These are phyloP conservation scores for Athrips mouffetella DNA, from an alignment of 2,888 invertebrate species.

Conservation along the genomic window DNA sequence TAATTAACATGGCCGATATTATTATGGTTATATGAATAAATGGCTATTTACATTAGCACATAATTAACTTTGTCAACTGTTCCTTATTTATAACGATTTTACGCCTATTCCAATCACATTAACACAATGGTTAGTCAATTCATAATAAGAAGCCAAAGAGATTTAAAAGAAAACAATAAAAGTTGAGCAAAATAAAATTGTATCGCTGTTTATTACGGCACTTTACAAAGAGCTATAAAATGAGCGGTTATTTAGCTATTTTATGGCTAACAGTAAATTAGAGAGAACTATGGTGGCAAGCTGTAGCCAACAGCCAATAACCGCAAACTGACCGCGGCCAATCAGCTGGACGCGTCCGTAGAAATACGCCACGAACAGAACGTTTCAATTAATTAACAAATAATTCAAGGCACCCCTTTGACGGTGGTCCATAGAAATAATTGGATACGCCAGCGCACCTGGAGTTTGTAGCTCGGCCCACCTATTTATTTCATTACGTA, in stretches of 20 bases:
- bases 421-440: slow-evolving; percentile 21
- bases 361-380: background rate
- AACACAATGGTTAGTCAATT: background rate
- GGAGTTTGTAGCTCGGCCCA: slow-evolving; percentile 5
- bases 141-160: background rate
- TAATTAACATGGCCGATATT: no score
- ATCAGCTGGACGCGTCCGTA: slow-evolving; percentile 11
- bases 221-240: background rate
- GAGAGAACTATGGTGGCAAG: slow-evolving; percentile 25
- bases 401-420: slow-evolving; percentile 21
- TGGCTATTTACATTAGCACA: no score
- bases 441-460: slow-evolving; percentile 19
- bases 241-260: background rate
- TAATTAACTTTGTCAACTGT: no score
- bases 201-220: background rate
- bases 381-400: slow-evolving; percentile 24
- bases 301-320: slow-evolving; percentile 12
- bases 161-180: background rate
- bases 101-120: background rate
- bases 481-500: slow-evolving; percentile 19
- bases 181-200: slow-evolving; percentile 4
- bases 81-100: no score
- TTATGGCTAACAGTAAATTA: slow-evolving; percentile 8
- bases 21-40: no score
- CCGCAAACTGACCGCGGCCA: slow-evolving; percentile 11